phyloP scores from a whole-genome alignment of 2,113 vertebrate species.

The Ascaphus truei region DNA sequence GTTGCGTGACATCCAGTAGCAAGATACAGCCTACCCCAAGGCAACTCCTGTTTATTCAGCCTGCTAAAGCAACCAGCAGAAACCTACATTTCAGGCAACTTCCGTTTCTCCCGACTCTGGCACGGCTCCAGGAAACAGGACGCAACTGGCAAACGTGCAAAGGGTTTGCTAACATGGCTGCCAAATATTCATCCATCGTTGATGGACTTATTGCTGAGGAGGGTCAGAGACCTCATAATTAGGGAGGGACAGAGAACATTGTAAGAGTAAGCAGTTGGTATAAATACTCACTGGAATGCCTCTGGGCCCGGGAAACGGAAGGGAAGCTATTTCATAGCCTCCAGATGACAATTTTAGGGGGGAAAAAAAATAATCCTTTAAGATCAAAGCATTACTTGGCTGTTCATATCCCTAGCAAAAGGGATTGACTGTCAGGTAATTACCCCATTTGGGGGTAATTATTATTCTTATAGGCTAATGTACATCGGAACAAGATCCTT shows the following conservation, averaged over 20 bases:
- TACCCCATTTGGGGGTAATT: conserved; percentile 13
- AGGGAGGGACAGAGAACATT: conserved; percentile 18
- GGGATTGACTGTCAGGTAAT: background rate
- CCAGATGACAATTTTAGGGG: background rate
- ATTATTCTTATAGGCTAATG: background rate
- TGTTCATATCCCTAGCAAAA: background rate
- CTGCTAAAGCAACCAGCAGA: conserved; percentile 41
- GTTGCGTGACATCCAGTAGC: conserved; percentile 57
- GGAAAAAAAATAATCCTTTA: background rate
- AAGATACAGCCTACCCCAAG: conserved; percentile 53
- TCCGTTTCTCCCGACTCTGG: conserved; percentile 46
- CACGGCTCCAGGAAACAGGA: conserved; percentile 51
- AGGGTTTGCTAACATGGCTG: conserved; percentile 51
- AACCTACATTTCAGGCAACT: conserved; percentile 41
- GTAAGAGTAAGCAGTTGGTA: too few species aligned
- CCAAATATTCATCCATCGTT: conserved; percentile 49
- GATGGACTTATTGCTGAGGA: conserved; percentile 28
- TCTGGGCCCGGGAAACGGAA: conserved; percentile 7
- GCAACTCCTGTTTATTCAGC: conserved; percentile 55
- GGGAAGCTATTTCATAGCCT: background rate
- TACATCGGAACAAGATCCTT: background rate
- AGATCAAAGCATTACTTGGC: background rate
- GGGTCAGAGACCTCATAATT: conserved; percentile 33
- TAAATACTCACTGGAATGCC: conserved; percentile 12
- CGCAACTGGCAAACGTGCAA: conserved; percentile 47